phyloP scores from a whole-genome alignment of 2,888 invertebrate genomes.

The Pachydiplax longipennis region DNA sequence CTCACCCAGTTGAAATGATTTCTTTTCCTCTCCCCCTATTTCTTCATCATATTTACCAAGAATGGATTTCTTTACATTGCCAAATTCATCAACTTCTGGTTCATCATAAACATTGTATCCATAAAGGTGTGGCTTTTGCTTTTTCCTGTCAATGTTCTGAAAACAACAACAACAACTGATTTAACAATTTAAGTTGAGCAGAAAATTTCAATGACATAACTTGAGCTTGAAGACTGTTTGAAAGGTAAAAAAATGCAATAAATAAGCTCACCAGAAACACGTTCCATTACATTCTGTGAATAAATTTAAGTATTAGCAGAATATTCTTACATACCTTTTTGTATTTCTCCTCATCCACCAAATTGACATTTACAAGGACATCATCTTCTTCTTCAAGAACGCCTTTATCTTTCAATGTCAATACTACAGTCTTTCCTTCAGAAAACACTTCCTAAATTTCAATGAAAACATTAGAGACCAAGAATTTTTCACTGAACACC shows the following conservation, averaged over 20 bases:
- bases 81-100: conserved; percentile 66
- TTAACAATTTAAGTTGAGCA: no score
- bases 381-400: conserved; percentile 89
- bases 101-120: conserved; percentile 89
- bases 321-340: conserved; percentile 66
- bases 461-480: neutral
- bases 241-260: conserved; percentile 33
- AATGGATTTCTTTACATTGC: conserved; percentile 67
- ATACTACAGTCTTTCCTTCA: conserved; percentile 84
- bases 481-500: neutral
- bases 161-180: conserved; percentile 52
- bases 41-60: conserved; percentile 96
- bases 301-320: no score
- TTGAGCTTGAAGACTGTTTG: neutral
- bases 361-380: conserved; percentile 89
- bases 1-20: conserved; percentile 79
- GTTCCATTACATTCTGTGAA: no score
- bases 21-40: conserved; percentile 74
- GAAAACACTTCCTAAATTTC: conserved; percentile 63
- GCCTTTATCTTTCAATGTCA: conserved; percentile 93
- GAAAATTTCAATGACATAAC: no score
- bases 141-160: conserved; percentile 82
- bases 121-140: conserved; percentile 73
- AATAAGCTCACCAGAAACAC: neutral
- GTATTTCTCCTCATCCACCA: conserved; percentile 83